These are phyloP conservation scores for Hetaerina titia DNA, from an alignment of 2,888 invertebrate species.

Conservation along the genomic window DNA sequence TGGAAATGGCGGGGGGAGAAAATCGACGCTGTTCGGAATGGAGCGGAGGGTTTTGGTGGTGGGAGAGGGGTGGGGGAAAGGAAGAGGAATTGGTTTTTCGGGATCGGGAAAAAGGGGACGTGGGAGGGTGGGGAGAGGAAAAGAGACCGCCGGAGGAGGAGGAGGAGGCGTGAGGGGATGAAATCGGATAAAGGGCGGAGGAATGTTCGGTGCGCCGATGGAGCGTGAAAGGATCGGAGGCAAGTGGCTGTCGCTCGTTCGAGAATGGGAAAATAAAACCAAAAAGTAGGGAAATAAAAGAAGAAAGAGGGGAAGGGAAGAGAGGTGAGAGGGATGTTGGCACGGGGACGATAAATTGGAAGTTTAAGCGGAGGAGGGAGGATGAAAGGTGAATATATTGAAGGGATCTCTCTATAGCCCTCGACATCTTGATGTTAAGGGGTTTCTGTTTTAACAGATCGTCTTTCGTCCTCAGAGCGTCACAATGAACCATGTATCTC, in stretches of 20 bases:
- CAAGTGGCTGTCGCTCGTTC: background rate
- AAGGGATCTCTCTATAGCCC: background rate
- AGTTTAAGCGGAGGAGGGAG: background rate
- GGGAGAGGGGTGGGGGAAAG: background rate
- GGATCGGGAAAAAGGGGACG: background rate
- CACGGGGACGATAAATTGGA: constrained; percentile 6
- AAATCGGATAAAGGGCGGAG: constrained; percentile 11
- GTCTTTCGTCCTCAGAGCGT: background rate
- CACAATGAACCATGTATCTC: too few species aligned
- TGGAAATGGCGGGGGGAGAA: background rate
- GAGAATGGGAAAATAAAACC: constrained; percentile 28
- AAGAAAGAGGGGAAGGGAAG: background rate
- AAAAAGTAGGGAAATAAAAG: background rate
- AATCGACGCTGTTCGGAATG: constrained; percentile 25
- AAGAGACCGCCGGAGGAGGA: background rate
- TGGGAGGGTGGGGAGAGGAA: background rate
- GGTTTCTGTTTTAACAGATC: background rate
- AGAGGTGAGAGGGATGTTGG: background rate
- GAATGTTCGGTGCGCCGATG: constrained; percentile 32
- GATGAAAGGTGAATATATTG: constrained; percentile 6
- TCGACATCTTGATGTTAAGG: background rate
- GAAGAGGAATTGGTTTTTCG: background rate
- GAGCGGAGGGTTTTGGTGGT: background rate
- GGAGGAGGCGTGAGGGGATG: background rate
- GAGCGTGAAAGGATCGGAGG: constrained; percentile 44